phyloP scores from a whole-genome alignment of 2,888 invertebrate genomes.

The Dynastes tityus region DNA sequence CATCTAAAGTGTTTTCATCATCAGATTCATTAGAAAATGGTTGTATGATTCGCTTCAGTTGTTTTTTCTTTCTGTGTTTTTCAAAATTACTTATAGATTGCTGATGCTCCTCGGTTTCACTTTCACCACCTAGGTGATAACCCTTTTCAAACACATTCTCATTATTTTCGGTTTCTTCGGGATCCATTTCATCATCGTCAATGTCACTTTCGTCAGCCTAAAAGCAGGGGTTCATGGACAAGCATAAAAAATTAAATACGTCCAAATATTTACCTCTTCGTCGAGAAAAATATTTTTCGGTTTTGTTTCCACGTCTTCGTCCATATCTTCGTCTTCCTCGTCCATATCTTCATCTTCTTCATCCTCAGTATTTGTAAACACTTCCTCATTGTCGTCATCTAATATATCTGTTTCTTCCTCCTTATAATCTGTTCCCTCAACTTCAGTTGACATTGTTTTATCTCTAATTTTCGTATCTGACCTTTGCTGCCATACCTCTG shows the following conservation, averaged over 20 bases:
- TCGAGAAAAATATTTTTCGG: conserved; percentile 64
- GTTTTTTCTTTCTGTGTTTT: conserved; percentile 53
- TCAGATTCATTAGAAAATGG: conserved; percentile 64
- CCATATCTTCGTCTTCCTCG: conserved; percentile 67
- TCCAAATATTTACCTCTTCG: conserved; percentile 60
- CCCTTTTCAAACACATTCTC: conserved; percentile 36
- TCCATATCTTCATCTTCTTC: conserved; percentile 73
- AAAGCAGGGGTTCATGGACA: conserved; percentile 20
- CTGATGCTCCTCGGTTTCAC: conserved; percentile 3
- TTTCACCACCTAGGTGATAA: not conserved
- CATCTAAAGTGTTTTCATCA: conserved; percentile 57
- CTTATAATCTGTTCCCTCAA: conserved; percentile 58
- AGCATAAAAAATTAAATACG: not conserved
- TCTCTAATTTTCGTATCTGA: conserved; percentile 60
- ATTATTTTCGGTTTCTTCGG: conserved; percentile 39
- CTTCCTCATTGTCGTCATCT: conserved; percentile 71
- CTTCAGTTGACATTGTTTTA: conserved; percentile 68
- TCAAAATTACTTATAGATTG: conserved; percentile 29
- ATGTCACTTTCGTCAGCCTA: conserved; percentile 61
- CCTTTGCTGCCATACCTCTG: conserved; percentile 80
- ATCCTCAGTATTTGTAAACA: conserved; percentile 73
- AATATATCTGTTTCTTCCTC: conserved; percentile 69
- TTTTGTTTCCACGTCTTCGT: conserved; percentile 71
- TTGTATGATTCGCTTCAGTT: conserved; percentile 64
- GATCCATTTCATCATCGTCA: conserved; percentile 54